Evolutionary conservation across 1,140 invertebrate genomes (phyloP), one percentile per base, ranked within the genome.

Genomic region (Procambarus clarkii): DNA sequence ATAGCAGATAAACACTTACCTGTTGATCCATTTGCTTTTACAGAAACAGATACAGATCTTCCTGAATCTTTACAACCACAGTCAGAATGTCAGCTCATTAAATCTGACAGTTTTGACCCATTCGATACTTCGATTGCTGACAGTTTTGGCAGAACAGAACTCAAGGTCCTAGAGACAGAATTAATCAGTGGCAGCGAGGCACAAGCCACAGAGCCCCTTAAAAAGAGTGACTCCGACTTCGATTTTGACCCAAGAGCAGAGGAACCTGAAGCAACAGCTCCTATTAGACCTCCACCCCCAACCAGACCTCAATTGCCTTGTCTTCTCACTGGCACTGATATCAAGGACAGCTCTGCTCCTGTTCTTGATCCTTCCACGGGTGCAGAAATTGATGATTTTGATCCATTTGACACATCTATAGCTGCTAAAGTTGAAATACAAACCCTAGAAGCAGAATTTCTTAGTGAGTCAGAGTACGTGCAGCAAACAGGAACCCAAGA

Each of bases 231-330:
- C 95, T 93, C 95, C 93, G 95, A 96, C 94, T 95, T 96, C 94
- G 96, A 96, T 93, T 96, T 97, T 93, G 95, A 97, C 94, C 96
- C 96, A 46, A 94, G 96, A 45, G 95, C 95, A 54, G 96, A 97
- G 94, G 94, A 95, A 93, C 93, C 93, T 71, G 94, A 92, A 21
- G 86, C 76, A 86, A 54, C 64, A 74, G 18, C 69, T n/a, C 48
- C 54, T 18, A 24, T 11, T n/a, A 74, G n/a, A 74, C 69, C 69
- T 44, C 5, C 69, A 88, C 74, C 76, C 44, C 48, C 78, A 81
- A n/a, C 48, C 58, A 74, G 48, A 50, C 50, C 78, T 58, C 45
- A 60, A 88, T n/a, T 69, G 11, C 50, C 86, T 21, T 92, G 92
- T 48, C 76, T 92, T 64, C 44, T 93, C 21, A 88, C 93, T 24